Evolutionary conservation across 2,888 invertebrate species (phyloP), one percentile per base, ranked within the genome.

Genomic region (Omphaloscelis lunosa): DNA sequence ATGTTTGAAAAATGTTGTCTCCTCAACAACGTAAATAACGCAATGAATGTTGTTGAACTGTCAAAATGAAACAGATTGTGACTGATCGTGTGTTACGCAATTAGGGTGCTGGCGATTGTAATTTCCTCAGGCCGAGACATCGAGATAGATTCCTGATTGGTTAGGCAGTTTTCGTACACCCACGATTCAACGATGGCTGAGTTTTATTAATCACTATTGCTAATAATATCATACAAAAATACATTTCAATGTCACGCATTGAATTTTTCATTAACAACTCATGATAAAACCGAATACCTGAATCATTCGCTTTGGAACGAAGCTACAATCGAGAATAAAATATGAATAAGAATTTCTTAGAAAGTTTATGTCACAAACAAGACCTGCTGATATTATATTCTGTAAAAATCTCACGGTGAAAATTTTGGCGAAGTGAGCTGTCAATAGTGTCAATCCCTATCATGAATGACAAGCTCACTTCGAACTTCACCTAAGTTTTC

Each of bases 191-290:
- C 48, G 45, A 39, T 79, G 73, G 70, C 67, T 66, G 1, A 29
- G 5, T 58, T 70, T 69, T 72, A 84, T 73, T 77, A 74, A 77
- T 84, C 71, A 71, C 75, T 72, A 75, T 53, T 34, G 65, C 84
- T 83, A 72, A 72, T 69, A 80, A 84, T 84, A 84, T 72, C 68
- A 39, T 51, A 48, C 59, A 56, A 83, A 83, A 82, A 77, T 83
- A 85, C 58, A 69, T 75, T 73, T 71, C 77, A 77, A 82, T 84
- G 77, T 63, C 82, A 73, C 59, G 62, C 74, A 74, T 63, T 34
- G 63, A 72, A 84, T 81, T 65, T 81, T 78, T 71, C 72, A 82
- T 70, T 68, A 82, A 75, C 75, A 65, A 61, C 58, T 85, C 82
- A 68, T 61, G 59, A 75, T 73, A 71, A 58, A 67, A 65, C 48